Base-by-base conservation (phyloP, 92 coral and sea anemone genomes). In the Heliopora coerulea region DNA sequence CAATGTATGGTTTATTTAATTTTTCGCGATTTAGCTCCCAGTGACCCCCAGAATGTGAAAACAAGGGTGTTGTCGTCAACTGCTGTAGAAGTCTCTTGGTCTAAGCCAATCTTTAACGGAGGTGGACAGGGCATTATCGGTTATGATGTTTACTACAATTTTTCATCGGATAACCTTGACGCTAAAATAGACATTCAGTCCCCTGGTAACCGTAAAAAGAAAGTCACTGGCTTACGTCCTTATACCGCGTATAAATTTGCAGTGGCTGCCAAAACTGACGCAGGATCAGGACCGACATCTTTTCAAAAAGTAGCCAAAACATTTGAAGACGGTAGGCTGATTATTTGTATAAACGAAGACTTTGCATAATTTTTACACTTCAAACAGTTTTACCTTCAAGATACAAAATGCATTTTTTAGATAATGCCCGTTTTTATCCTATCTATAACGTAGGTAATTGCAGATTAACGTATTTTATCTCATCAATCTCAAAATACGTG, bases 11-110 rank as follows among this genome's bases (percentile, higher is more conserved):
- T n/a, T n/a, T n/a, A n/a, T n/a, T n/a, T n/a, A n/a, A n/a, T n/a
- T n/a, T n/a, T n/a, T n/a, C n/a, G n/a, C n/a, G n/a, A 54, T 65
- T 25, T 79, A 95, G 99, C 89, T 6, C 99, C 99, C 3, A 91
- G 99, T 18, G 91, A 88, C 48, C 91, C 99, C 15, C 84, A 75
- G 25, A 65, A 72, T 58, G 85, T 95, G 0, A 27, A 74, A 30
- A 84, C 85, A 0, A 78, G 34, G 23, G 96, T 95, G 0, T 73
- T 80, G 3, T 83, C 96, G 20, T 81, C 99, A 9, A 86, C 87
- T 32, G 46, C 85, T 31, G 85, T 95, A 31, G 69, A 73, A 27
- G 87, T 86, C 34, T 64, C 87, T n/a, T 95, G 99, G 99, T 35
- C 37, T 29, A 65, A 83, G 41, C 99, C 99, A 52, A 82, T 37